A percentile compares a stretch with the other conserved stretches of the same genome.
Conservation (phyloP, 2,113 vertebrate genomes). For the Anser brachyrhynchus region DNA sequence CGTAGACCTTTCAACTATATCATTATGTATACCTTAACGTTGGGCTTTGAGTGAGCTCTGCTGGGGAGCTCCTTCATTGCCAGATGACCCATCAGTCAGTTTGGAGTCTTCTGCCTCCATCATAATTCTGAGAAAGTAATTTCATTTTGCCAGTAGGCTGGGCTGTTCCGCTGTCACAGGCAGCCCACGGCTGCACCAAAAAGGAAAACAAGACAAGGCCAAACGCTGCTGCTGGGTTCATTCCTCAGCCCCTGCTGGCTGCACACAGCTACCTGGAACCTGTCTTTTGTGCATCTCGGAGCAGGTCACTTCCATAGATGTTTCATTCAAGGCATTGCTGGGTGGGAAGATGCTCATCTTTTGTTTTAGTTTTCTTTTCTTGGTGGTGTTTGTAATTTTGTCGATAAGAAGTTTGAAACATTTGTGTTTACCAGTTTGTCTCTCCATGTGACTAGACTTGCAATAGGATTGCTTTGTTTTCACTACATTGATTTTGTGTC, state of each 20-base stretch:
- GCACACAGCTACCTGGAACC: neutral
- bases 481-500: slow-evolving; percentile 12
- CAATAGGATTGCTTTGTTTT: neutral
- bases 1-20: neutral
- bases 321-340: neutral
- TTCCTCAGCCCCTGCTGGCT: neutral
- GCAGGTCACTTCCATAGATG: neutral
- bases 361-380: neutral
- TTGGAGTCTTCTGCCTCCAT: neutral
- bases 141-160: neutral
- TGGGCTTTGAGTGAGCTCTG: neutral
- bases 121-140: neutral
- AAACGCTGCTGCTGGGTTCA: neutral
- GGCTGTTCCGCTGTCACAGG: neutral
- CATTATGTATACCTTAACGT: neutral
- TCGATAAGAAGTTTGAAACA: neutral
- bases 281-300: neutral
- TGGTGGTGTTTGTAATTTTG: neutral
- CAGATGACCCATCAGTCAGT: neutral
- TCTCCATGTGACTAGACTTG: neutral
- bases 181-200: neutral
- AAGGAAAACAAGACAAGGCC: neutral
- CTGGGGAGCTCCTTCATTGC: neutral
- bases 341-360: neutral
- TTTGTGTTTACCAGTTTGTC: neutral